These are phyloP conservation scores for Calycopis cecrops DNA, from an alignment of 1,140 invertebrate genomes.

Conservation along the genomic window DNA sequence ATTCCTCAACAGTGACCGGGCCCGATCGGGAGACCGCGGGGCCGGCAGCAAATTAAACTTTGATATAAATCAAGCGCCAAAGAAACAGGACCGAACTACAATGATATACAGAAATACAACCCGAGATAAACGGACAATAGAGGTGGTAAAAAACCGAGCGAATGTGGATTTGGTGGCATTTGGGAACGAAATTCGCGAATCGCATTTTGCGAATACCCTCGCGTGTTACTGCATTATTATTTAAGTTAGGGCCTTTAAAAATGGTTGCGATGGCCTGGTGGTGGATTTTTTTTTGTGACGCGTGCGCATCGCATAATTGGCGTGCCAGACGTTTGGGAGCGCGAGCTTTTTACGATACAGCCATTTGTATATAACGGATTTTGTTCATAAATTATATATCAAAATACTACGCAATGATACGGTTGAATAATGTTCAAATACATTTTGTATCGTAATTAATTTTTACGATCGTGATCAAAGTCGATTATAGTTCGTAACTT, in stretches of 20 bases:
- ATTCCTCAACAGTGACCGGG: conserved; percentile 54
- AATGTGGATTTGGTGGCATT: conserved; percentile 52
- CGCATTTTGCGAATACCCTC: conserved; percentile 71
- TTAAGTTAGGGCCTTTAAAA: conserved; percentile 65
- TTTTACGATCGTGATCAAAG: too few relatives aligned
- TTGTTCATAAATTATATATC: conserved; percentile 17
- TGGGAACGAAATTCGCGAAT: conserved; percentile 69
- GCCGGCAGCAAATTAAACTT: conserved; percentile 29
- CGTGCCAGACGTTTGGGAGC: conserved; percentile 40
- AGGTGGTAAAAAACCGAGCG: conserved; percentile 46
- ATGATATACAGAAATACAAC: conserved; percentile 51
- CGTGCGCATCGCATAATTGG: conserved; percentile 70
- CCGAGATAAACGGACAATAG: conserved; percentile 52
- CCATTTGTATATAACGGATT: conserved; percentile 38
- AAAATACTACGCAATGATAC: too few relatives aligned
- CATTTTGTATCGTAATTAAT: too few relatives aligned
- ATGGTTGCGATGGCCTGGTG: conserved; percentile 55
- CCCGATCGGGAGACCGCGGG: conserved; percentile 21
- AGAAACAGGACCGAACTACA: conserved; percentile 26
- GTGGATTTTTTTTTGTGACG: conserved; percentile 63
- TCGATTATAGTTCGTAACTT: too few relatives aligned
- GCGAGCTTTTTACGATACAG: conserved; percentile 37
- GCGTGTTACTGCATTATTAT: conserved; percentile 75
- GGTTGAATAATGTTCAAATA: too few relatives aligned
- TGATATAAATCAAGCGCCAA: conserved; percentile 20